Percentiles rank a stretch among this genome's conserved stretches.
These are phyloP conservation scores for Embiotoca jacksoni DNA, from an alignment of 2,113 vertebrate genomes.

Conservation along the genomic window DNA sequence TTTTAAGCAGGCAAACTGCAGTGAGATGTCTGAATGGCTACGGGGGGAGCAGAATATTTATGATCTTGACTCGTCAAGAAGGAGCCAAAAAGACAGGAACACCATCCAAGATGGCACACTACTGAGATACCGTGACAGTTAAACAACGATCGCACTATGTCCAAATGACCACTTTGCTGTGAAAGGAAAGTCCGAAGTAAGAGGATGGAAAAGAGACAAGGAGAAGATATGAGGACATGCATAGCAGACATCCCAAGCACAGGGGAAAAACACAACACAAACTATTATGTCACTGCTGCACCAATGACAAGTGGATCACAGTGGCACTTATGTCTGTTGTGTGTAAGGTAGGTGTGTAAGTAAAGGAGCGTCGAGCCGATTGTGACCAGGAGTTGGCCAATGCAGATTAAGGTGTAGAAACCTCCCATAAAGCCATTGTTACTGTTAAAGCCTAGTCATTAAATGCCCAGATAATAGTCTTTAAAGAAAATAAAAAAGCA, in stretches of 20 bases:
- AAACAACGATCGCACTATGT: slow-evolving; percentile 3
- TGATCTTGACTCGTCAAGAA: neutral
- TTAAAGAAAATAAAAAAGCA: neutral
- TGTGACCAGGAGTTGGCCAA: slow-evolving; percentile 38
- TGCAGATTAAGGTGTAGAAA: slow-evolving; percentile 46
- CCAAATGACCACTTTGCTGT: slow-evolving; percentile 17
- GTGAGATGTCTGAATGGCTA: slow-evolving; percentile 11
- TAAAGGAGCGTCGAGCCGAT: slow-evolving; percentile 29
- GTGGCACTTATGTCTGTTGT: slow-evolving; percentile 9
- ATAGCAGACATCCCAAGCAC: slow-evolving; percentile 15
- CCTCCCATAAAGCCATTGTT: slow-evolving; percentile 47
- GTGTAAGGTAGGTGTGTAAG: neutral
- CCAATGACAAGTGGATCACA: neutral
- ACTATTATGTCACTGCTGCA: slow-evolving; percentile 6
- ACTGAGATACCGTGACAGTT: neutral
- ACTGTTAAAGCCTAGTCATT: slow-evolving; percentile 12
- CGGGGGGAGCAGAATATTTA: neutral
- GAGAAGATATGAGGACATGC: neutral
- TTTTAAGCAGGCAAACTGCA: neutral
- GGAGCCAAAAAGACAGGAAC: slow-evolving; percentile 6
- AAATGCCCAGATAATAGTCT: neutral
- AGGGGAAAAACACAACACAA: neutral
- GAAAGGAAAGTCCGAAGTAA: slow-evolving; percentile 1
- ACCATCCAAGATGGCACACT: slow-evolving; percentile 1
- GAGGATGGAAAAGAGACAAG: neutral